Conservation (phyloP, 2,113 vertebrate species). For the Sander vitreus region DNA sequence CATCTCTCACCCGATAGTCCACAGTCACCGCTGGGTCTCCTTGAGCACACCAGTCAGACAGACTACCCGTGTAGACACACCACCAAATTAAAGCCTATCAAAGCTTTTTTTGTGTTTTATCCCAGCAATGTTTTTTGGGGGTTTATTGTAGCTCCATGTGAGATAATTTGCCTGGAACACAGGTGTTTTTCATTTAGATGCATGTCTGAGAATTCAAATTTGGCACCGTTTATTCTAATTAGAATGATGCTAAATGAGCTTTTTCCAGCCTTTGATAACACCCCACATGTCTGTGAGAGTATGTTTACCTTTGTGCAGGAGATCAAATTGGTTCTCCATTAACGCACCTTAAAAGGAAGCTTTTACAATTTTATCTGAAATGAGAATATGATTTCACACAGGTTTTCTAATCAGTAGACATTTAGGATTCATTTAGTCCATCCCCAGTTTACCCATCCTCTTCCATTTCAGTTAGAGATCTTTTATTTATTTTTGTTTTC, state of each 20-base stretch:
- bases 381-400: conserved; percentile 80
- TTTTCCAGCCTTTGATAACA: conserved; percentile 69
- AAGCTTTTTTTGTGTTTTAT: conserved; percentile 36
- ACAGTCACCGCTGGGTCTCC: conserved; percentile 69
- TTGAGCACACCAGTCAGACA: conserved; percentile 65
- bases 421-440: conserved; percentile 74
- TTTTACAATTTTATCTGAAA: conserved; percentile 78
- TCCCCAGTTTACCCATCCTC: conserved; percentile 61
- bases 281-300: conserved; percentile 66
- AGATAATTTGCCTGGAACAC: conserved; percentile 56
- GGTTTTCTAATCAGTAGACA: conserved; percentile 80
- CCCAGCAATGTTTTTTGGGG: conserved; percentile 35
- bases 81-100: conserved; percentile 39
- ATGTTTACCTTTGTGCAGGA: conserved; percentile 78
- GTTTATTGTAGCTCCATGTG: conserved; percentile 53
- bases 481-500: conserved; percentile 78
- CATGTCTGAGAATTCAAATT: conserved; percentile 75
- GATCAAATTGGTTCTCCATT: conserved; percentile 83
- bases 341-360: conserved; percentile 75
- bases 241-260: conserved; percentile 78
- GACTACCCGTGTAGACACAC: conserved; percentile 55
- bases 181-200: conserved; percentile 75
- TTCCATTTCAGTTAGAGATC: conserved; percentile 65
- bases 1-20: conserved; percentile 58
- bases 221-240: conserved; percentile 78